Conservation (phyloP, 2,888 invertebrate genomes). For the Ligdia adustata region DNA sequence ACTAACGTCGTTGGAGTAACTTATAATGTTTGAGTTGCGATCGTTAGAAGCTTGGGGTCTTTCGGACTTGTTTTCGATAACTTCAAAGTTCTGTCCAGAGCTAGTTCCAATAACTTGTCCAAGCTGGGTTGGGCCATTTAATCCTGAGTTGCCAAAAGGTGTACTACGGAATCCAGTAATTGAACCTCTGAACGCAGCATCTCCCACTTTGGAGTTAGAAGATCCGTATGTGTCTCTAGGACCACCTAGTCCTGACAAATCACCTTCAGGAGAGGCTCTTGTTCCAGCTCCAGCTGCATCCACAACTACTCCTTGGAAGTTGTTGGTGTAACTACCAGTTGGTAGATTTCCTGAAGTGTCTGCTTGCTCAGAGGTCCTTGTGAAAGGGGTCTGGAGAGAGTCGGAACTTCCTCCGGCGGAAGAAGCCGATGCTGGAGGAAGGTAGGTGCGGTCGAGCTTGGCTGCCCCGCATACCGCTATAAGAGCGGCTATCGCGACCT, state of each 20-base stretch:
- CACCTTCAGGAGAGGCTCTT: constrained; percentile 53
- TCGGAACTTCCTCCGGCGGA: constrained; percentile 65
- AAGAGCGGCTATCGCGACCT: constrained; percentile 67
- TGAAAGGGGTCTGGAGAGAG: constrained; percentile 54
- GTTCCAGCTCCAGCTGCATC: constrained; percentile 69
- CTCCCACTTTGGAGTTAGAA: constrained; percentile 70
- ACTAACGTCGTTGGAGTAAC: constrained; percentile 60
- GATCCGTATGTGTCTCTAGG: constrained; percentile 70
- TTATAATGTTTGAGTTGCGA: constrained; percentile 53
- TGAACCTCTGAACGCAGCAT: constrained; percentile 63
- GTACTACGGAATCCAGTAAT: constrained; percentile 40
- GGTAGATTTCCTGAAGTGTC: constrained; percentile 55
- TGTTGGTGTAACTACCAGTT: constrained; percentile 66
- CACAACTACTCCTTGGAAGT: constrained; percentile 71
- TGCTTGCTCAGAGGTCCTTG: constrained; percentile 44
- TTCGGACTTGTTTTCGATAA: constrained; percentile 39
- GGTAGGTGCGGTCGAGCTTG: constrained; percentile 64
- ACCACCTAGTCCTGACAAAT: constrained; percentile 61
- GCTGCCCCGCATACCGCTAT: constrained; percentile 67
- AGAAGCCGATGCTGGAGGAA: constrained; percentile 64
- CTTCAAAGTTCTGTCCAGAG: constrained; percentile 20
- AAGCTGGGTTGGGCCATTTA: too few relatives aligned
- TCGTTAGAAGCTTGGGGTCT: constrained; percentile 57
- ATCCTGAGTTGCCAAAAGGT: constrained; percentile 16
- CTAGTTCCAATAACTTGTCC: constrained; percentile 10